Percentiles rank a stretch among this genome's conserved stretches.
Conservation (phyloP, 2,888 invertebrate species). For the Andricus curvator region DNA sequence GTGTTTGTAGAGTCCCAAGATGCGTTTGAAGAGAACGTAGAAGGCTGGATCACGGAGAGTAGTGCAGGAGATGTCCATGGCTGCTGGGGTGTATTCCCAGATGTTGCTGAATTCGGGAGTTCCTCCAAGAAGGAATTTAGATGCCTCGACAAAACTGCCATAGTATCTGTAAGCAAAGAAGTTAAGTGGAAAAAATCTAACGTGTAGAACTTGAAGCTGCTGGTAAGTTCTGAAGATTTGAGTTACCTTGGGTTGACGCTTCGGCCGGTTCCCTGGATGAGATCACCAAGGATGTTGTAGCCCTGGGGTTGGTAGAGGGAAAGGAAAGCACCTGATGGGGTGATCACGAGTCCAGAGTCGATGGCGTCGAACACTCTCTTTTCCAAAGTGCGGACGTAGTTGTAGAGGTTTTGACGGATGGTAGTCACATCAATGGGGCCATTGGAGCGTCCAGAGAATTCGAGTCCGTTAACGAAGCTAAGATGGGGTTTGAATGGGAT, state of each 20-base stretch:
- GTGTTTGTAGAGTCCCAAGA: constrained; percentile 75
- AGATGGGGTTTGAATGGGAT: constrained; percentile 84
- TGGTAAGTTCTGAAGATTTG: too few relatives aligned
- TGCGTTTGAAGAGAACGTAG: constrained; percentile 84
- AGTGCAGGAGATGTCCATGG: constrained; percentile 84
- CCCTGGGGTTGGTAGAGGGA: constrained; percentile 82
- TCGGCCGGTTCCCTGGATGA: constrained; percentile 84
- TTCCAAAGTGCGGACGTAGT: constrained; percentile 80
- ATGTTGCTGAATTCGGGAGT: constrained; percentile 67
- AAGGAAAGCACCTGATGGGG: constrained; percentile 80
- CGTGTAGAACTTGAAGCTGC: too few relatives aligned
- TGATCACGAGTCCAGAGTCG: constrained; percentile 80
- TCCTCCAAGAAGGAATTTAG: constrained; percentile 82
- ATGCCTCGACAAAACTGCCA: constrained; percentile 80
- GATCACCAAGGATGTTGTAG: constrained; percentile 83
- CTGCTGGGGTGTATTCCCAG: constrained; percentile 81
- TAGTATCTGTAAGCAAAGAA: constrained; percentile 76
- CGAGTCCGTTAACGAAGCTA: constrained; percentile 83
- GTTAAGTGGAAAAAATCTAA: too few relatives aligned
- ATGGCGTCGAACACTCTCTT: constrained; percentile 82
- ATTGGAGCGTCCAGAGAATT: constrained; percentile 81
- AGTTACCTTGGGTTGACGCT: constrained; percentile 79
- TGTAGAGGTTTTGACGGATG: constrained; percentile 77
- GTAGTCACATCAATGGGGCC: constrained; percentile 69
- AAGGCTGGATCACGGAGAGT: constrained; percentile 85